Evolutionary conservation across 2,888 invertebrate species (phyloP).

Genomic region (Netelia melanura): DNA sequence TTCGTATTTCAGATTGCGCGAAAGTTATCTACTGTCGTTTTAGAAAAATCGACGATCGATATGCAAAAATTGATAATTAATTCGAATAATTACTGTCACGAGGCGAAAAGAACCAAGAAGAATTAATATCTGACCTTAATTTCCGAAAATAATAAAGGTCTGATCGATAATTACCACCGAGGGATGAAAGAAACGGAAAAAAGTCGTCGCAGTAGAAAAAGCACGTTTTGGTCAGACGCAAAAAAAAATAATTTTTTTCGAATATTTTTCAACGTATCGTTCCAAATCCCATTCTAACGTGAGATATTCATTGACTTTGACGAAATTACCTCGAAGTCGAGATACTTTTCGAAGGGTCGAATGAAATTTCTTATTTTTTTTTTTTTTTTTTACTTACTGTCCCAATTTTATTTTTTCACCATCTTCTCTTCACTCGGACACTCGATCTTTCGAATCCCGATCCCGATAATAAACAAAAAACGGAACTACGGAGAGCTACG

Average conservation of each 20-base stretch:
- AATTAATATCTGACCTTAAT: no score
- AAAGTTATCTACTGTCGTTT: not conserved
- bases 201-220: conserved; percentile 6
- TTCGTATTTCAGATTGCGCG: not conserved
- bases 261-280: not conserved
- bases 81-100: no score
- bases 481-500: not conserved
- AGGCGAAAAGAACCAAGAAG: no score
- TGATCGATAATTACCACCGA: not conserved
- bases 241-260: not conserved
- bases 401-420: not conserved
- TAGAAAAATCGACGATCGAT: not conserved
- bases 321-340: not conserved
- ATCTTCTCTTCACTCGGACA: not conserved
- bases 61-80: not conserved
- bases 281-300: not conserved
- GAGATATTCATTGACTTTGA: not conserved
- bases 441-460: not conserved
- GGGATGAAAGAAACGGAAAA: not conserved
- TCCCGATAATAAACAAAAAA: not conserved
- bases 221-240: not conserved
- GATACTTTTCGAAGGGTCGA: not conserved
- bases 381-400: no score
- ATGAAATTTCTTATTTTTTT: not conserved
- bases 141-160: not conserved